Evolutionary conservation across 2,888 invertebrate species (phyloP).

Genomic region (Sussaba pulchella): DNA sequence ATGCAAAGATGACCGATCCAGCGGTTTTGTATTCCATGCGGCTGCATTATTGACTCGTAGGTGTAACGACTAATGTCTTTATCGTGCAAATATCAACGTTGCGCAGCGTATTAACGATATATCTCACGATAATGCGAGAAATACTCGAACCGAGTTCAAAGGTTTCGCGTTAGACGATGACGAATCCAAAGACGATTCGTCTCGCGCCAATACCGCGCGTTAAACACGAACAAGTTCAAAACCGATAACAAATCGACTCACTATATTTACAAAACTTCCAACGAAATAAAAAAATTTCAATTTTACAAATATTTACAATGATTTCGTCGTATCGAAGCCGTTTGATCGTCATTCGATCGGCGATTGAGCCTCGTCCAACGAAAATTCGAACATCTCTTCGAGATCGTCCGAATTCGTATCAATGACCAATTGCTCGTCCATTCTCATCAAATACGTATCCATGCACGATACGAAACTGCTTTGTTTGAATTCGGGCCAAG

Average conservation of each 20-base stretch:
- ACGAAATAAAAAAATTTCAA: neutral
- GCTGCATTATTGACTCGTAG: neutral
- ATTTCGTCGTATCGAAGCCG: neutral
- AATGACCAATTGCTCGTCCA: slow-evolving; percentile 27
- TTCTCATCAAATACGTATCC: slow-evolving; percentile 10
- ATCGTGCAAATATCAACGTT: neutral
- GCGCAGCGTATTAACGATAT: neutral
- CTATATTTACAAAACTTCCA: neutral
- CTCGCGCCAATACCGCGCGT: neutral
- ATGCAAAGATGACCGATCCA: neutral
- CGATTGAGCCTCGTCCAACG: neutral
- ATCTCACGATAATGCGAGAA: neutral
- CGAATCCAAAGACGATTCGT: neutral
- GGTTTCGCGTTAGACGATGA: slow-evolving; percentile 36
- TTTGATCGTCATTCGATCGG: neutral
- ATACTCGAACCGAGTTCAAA: slow-evolving; percentile 28
- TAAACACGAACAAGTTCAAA: neutral
- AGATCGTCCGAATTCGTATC: slow-evolving; percentile 4
- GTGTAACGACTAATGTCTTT: neutral
- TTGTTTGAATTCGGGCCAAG: slow-evolving; percentile 71
- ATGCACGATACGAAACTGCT: slow-evolving; percentile 51
- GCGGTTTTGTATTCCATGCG: neutral
- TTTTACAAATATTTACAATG: no score
- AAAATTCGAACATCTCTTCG: slow-evolving; percentile 50
- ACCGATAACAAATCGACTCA: neutral